Base-by-base conservation (phyloP, 1,140 invertebrate genomes). In the Bursaphelenchus mucronatus region DNA sequence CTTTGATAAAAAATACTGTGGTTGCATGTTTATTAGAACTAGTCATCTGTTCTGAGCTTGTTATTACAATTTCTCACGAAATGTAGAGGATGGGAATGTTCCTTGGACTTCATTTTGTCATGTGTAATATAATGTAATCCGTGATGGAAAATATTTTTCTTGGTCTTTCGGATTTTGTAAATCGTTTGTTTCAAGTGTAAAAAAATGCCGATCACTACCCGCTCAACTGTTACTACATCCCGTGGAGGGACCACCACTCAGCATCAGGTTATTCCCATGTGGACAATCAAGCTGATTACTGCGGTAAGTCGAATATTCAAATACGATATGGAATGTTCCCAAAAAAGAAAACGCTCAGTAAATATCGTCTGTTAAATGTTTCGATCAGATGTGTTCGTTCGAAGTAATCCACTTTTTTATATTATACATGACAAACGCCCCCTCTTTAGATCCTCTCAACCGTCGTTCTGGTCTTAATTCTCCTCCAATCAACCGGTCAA, bases 211-310 rank as follows among this genome's bases (percentile, higher is more conserved):
- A 43, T 66, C 15, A 21, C 50, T 15, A 66, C 66, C 9, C 58
- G 61, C 11, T 65, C 53, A 8, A 63, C 61, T 30, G 61, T 63
- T 11, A 69, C 73, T 7, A 73, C 68, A 5, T 15, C 13, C 39
- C 15, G 66, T 9, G 71, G 63, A 5, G 41, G 10, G n/a, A 21
- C 11, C 13, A 19, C 30, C 11, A 43, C 41, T 17, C 46, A 40
- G 30, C 71, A 73, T 46, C 19, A 43, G 19, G 62, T 73, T 17
- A 62, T 71, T 19, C 70, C 70, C 10, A 53, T 71, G 30, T 71
- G 70, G 70, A 56, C 68, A 10, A 75, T 71, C 17, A 71, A 71
- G 49, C 51, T 71, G 43, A 45, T 71, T 17, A 72, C 64, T 41
- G 73, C 73, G n/a, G 67, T 69, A 13, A 63, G 69, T 57, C 46